Evolutionary conservation across 1,140 invertebrate genomes (phyloP), one percentile per base, ranked within the genome.

Genomic region (Ctenoplectra terminalis): DNA sequence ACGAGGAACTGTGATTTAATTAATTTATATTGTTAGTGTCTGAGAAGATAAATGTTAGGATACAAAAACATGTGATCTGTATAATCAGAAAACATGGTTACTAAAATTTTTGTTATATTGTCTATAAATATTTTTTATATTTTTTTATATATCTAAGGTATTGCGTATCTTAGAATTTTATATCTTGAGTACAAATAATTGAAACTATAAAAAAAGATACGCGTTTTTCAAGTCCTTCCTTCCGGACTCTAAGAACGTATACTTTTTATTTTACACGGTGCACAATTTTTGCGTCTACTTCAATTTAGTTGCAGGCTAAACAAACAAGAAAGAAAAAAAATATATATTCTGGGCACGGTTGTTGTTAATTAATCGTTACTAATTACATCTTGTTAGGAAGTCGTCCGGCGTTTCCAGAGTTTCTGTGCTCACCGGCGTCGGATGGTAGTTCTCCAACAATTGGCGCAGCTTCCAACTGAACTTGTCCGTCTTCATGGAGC

Each of bases 401-500:
- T 89, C 89, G 15, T 78, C 69, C 9, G 89, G 87, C 46, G 52
- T 60, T 80, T 82, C 60, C 46, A 85, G 34, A 9, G 56, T 63
- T 31, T 85, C 80, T 13, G 81, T 72, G 52, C 60, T 80, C 74
- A 84, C 71, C 26, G 80, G 64, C 40, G 50, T 52, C 23, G 78
- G 37, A 23, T 81, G 76, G 75, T 87, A 88, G 31, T 40, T 93
- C 89, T 96, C 94, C 63, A 96, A 83, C 8, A 96, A 82, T 23
- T 94, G 92, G 0, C 95, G 83, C 2, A 96, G 87, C 0, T 94
- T 94, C 95, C 95, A 96, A 26, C 93, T 90, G 0, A 26, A 61
- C 15, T 50, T 91, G 23, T 89, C 83, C 75, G 90, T 89, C 0
- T 85, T 91, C 2, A 96, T 72, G 0, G 93, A 90, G 0, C 90